Evolutionary conservation across 2,113 vertebrate genomes (phyloP), one percentile per base, ranked within the genome.

Genomic region (Cololabis saira): DNA sequence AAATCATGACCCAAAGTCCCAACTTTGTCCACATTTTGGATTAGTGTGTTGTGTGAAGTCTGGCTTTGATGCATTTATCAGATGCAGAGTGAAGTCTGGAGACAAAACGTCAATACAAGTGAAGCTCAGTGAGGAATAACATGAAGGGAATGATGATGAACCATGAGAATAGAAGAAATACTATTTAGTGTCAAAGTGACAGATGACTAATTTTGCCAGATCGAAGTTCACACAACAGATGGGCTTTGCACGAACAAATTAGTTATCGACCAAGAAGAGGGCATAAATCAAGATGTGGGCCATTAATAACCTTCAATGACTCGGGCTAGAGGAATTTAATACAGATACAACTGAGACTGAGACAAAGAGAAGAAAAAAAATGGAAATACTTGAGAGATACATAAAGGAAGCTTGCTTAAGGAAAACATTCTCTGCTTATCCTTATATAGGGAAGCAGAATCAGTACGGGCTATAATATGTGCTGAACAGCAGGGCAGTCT

Each of bases 151-250:
- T 12, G 3, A 57, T 16, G 27, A 66, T 18, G 30, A 45, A 37
- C 33, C 6, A 7, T 37, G 6, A 11, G 1, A 37, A 37, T 7
- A 43, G 40, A 53, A 42, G 15, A 86, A 52, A 50, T 69, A 37
- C 61, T 62, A 70, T 24, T 68, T 60, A 30, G 54, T 60, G 51
- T 61, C 55, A 9, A n/a, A 57, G 0, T 48, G 57, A 65, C 43
- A n/a, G n/a, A n/a, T n/a, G n/a, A n/a, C n/a, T 37, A 12, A 73
- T 52, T 21, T 48, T 22, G 22, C 15, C 10, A 22, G 43, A 70
- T 63, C 21, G 0, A 82, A 80, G 47, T 54, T 37, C 45, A 52
- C 12, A 22, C 47, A 52, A 53, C 61, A 69, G 54, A 73, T 49
- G 55, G 19, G 27, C n/a, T 50, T 54, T 42, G 47, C 52, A 57